A percentile compares a stretch with the other conserved stretches of the same genome.
phyloP scores from a whole-genome alignment of 2,888 invertebrate species.

The Beris chalybata region DNA sequence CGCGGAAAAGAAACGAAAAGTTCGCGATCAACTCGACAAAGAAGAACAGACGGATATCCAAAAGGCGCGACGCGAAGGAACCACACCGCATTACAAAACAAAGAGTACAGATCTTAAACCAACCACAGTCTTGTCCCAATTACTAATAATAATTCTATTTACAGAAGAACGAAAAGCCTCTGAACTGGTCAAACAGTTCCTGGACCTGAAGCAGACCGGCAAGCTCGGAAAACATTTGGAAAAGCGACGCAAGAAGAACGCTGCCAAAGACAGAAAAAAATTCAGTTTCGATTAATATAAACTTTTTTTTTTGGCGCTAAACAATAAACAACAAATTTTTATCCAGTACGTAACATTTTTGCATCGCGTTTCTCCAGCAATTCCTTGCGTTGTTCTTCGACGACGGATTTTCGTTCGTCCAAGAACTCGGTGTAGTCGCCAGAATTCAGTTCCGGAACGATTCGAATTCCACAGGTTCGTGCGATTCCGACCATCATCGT shows the following conservation, averaged over 20 bases:
- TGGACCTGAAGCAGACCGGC: conserved; percentile 75
- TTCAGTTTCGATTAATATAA: conserved; percentile 38
- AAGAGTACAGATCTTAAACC: conserved; percentile 63
- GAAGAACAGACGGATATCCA: conserved; percentile 62
- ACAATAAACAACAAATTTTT: conserved; percentile 41
- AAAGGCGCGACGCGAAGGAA: conserved; percentile 66
- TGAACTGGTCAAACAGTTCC: conserved; percentile 76
- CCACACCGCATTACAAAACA: conserved; percentile 70
- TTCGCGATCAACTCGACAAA: conserved; percentile 60
- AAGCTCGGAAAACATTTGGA: conserved; percentile 80
- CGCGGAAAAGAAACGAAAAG: conserved; percentile 63
- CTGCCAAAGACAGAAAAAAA: conserved; percentile 54
- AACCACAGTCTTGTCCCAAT: not conserved
- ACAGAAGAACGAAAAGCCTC: conserved; percentile 76
- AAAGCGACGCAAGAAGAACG: conserved; percentile 75
- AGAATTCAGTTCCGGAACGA: conserved; percentile 75
- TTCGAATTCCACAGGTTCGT: conserved; percentile 79
- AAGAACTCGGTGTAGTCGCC: conserved; percentile 82
- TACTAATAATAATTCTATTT: conserved; percentile 1
- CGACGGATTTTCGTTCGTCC: conserved; percentile 68
- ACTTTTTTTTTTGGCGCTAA: conserved; percentile 27
- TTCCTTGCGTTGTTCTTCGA: conserved; percentile 74
- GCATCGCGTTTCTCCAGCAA: conserved; percentile 85
- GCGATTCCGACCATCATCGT: conserved; percentile 77
- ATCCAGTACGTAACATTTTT: conserved; percentile 83